Conservation (phyloP, 1,140 invertebrate species). For the Popillia japonica region DNA sequence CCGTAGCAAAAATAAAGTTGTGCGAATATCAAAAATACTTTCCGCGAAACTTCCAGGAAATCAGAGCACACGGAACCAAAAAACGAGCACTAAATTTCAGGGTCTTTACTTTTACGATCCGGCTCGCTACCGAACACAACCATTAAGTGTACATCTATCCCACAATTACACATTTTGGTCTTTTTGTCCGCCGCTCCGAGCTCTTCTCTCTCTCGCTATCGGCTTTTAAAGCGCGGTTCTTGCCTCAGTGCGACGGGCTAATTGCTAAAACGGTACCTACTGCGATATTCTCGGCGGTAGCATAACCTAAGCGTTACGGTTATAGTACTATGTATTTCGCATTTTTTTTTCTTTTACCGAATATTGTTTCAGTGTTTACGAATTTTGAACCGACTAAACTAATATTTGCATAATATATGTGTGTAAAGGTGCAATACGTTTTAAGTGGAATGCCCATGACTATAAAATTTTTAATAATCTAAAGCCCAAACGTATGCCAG, state of each 20-base stretch:
- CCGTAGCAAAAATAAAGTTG: constrained; percentile 12
- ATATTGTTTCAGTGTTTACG: not conserved
- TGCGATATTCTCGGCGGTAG: constrained; percentile 22
- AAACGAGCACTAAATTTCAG: constrained; percentile 32
- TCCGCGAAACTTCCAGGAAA: constrained; percentile 31
- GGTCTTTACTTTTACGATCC: constrained; percentile 34
- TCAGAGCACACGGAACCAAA: constrained; percentile 28
- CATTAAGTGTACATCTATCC: constrained; percentile 29
- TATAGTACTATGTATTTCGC: constrained; percentile 1
- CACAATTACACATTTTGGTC: constrained; percentile 29
- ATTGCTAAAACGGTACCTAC: constrained; percentile 28
- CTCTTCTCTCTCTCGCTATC: constrained; percentile 21
- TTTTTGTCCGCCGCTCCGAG: constrained; percentile 7
- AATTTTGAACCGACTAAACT: not conserved
- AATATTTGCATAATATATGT: not conserved
- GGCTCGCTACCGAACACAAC: constrained; percentile 28
- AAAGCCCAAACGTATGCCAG: no score
- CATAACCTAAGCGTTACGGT: constrained; percentile 22
- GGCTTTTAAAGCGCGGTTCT: constrained; percentile 30
- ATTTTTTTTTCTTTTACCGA: not conserved
- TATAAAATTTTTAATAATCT: no score
- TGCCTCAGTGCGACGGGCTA: constrained; percentile 1
- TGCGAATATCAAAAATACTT: constrained; percentile 18
- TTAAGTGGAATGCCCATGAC: no score
- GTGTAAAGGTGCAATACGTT: not conserved